Evolutionary conservation across 1,140 invertebrate species (phyloP).

Genomic region (Neocloeon triangulifer): DNA sequence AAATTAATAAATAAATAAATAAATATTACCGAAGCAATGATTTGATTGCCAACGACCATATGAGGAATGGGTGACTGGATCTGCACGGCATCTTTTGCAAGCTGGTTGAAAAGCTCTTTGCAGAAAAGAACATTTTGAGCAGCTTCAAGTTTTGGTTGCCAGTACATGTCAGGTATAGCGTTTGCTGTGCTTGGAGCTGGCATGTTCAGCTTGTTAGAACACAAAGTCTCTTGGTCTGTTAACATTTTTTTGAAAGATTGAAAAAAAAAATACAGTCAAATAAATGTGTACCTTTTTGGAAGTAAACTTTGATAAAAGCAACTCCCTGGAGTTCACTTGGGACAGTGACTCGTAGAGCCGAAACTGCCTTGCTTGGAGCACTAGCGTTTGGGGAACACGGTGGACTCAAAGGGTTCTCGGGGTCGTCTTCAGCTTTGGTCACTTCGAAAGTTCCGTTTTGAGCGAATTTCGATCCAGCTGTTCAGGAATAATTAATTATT

Average conservation of each 20-base stretch:
- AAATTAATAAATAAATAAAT: constrained; percentile 5
- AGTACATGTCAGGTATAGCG: constrained; percentile 47
- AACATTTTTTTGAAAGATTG: neutral
- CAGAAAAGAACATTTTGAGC: constrained; percentile 95
- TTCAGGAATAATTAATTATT: no score
- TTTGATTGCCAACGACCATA: constrained; percentile 91
- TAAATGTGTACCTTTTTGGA: constrained; percentile 51
- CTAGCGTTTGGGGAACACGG: constrained; percentile 23
- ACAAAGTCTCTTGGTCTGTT: neutral
- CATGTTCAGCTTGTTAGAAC: constrained; percentile 51
- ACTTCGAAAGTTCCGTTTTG: constrained; percentile 94
- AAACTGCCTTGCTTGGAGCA: constrained; percentile 29
- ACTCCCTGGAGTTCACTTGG: constrained; percentile 86
- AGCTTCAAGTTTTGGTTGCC: constrained; percentile 86
- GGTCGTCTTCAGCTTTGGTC: constrained; percentile 67
- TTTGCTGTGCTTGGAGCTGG: constrained; percentile 31
- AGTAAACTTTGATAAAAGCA: constrained; percentile 85
- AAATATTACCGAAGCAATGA: constrained; percentile 63
- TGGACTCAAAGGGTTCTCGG: constrained; percentile 25
- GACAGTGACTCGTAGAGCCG: constrained; percentile 73
- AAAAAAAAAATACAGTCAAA: neutral
- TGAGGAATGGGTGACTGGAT: constrained; percentile 80
- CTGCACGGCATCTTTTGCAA: constrained; percentile 86
- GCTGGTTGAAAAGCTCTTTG: constrained; percentile 86
- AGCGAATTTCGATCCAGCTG: constrained; percentile 65